Evolutionary conservation across 2,888 invertebrate species (phyloP).

Genomic region (Tetramorium bicarinatum): DNA sequence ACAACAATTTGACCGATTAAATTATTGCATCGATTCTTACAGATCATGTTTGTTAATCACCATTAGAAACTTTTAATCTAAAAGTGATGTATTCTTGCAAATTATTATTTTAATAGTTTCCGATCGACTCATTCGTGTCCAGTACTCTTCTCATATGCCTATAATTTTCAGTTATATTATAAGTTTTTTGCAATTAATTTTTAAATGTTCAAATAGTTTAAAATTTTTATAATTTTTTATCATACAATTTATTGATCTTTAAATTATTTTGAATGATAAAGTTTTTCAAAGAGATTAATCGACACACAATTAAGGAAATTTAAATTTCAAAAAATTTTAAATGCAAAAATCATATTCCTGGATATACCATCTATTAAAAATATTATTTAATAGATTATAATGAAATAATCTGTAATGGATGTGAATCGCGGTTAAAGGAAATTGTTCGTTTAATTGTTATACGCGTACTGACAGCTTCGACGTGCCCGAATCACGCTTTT

Average conservation of each 20-base stretch:
- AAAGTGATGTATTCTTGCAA: background rate
- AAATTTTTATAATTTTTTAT: background rate
- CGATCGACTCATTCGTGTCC: background rate
- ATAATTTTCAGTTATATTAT: background rate
- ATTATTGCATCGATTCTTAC: background rate
- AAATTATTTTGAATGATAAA: background rate
- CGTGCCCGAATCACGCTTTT: conserved; percentile 55
- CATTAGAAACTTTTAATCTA: background rate
- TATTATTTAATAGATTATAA: background rate
- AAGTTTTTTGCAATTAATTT: background rate
- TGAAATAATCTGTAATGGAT: background rate
- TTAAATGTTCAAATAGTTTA: background rate
- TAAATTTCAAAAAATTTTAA: background rate
- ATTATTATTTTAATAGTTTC: background rate
- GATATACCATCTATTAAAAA: background rate
- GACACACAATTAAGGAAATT: background rate
- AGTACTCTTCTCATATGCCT: background rate
- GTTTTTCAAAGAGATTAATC: background rate
- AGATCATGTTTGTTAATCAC: background rate
- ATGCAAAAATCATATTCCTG: background rate
- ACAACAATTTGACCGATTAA: conserved; percentile 17
- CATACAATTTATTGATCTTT: background rate
- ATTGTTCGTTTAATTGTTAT: conserved; percentile 52
- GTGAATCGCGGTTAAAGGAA: background rate
- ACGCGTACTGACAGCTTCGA: conserved; percentile 51